phyloP scores from a whole-genome alignment of 2,888 invertebrate species.

The Leptinotarsa rubiginosa region DNA sequence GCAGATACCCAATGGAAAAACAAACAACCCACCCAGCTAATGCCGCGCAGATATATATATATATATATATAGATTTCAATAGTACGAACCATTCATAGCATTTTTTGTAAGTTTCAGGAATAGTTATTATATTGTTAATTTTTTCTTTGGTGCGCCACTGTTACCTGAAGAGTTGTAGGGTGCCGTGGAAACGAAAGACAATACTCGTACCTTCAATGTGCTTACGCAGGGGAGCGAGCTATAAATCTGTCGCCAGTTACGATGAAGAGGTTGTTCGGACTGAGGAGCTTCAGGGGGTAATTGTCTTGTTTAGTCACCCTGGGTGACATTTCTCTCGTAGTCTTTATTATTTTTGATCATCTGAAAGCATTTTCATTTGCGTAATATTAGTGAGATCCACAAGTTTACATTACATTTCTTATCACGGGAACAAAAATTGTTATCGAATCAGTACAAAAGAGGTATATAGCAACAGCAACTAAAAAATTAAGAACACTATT shows the following conservation, averaged over 20 bases:
- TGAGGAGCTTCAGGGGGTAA: slow-evolving; percentile 31
- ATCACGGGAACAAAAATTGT: no score
- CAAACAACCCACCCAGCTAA: no score
- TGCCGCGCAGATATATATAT: no score
- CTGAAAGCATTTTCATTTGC: slow-evolving; percentile 29
- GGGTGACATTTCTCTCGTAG: slow-evolving; percentile 33
- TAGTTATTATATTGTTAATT: background rate
- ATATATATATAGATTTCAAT: no score
- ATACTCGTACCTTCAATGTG: slow-evolving; percentile 34
- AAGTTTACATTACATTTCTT: background rate
- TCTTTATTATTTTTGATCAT: slow-evolving; percentile 33
- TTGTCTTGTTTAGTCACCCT: slow-evolving; percentile 38
- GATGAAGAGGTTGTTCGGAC: slow-evolving; percentile 46
- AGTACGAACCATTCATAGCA: no score
- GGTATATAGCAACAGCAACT: no score
- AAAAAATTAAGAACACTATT: no score
- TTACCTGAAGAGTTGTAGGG: slow-evolving; percentile 4
- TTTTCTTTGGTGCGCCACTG: slow-evolving; percentile 1
- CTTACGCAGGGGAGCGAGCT: slow-evolving; percentile 41
- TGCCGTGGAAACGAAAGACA: slow-evolving; percentile 39
- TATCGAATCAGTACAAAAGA: no score
- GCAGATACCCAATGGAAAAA: no score
- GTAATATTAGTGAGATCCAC: background rate
- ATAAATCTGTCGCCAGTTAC: slow-evolving; percentile 52
- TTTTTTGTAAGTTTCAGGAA: background rate